These are phyloP conservation scores for Barypeithes pellucidus DNA, from an alignment of 2,888 invertebrate genomes.

Conservation along the genomic window DNA sequence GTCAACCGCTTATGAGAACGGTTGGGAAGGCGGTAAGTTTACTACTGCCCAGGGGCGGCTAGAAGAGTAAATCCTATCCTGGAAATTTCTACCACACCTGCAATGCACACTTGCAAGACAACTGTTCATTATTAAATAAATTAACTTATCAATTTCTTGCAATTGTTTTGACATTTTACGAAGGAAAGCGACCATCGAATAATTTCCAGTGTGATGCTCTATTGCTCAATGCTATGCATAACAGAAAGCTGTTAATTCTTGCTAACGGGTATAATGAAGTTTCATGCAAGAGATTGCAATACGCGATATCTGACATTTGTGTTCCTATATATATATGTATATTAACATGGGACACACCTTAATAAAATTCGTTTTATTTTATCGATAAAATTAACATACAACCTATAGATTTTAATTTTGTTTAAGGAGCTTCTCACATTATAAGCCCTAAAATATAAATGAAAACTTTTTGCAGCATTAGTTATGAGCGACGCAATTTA, in stretches of 20 bases:
- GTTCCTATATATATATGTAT: too few relatives aligned
- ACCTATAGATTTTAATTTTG: neutral
- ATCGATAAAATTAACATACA: neutral
- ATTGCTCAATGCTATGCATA: neutral
- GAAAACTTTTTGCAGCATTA: too few relatives aligned
- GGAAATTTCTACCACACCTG: too few relatives aligned
- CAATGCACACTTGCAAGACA: too few relatives aligned
- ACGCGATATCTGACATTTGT: conserved; percentile 2
- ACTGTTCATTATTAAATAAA: too few relatives aligned
- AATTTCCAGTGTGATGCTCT: neutral
- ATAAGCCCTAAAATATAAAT: too few relatives aligned
- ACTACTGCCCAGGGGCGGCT: too few relatives aligned
- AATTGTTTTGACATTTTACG: conserved; percentile 19
- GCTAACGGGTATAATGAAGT: neutral
- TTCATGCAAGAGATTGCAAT: neutral
- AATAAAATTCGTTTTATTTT: neutral
- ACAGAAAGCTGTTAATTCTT: conserved; percentile 8
- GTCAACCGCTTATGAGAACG: too few relatives aligned
- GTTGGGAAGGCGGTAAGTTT: too few relatives aligned
- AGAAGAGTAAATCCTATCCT: too few relatives aligned
- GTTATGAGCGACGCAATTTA: too few relatives aligned
- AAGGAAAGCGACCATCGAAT: neutral
- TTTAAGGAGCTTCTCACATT: too few relatives aligned
- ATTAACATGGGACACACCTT: neutral
- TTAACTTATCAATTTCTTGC: neutral